Evolutionary conservation across 2,797 vertebrate genomes (phyloP), one percentile per base, ranked within the genome.

Genomic region (Chelon labrosus): DNA sequence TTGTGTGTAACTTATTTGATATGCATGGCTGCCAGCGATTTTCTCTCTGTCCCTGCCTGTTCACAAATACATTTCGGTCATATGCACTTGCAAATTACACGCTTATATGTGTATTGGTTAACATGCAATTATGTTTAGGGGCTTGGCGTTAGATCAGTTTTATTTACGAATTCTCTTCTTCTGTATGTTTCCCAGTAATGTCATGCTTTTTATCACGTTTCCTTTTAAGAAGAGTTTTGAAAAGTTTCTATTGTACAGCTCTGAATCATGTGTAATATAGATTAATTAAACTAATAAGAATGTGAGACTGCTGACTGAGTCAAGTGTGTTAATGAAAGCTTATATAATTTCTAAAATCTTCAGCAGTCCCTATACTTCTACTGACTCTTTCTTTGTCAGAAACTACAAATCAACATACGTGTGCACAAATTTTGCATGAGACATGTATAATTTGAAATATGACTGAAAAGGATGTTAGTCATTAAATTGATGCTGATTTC

Each of bases 281-380:
- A 35, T 57, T 75, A 4, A 88, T 77, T 83, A 88, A 83, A 79
- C n/a, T 61, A 46, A 20, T 46, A 49, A 44, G 55, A 84, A 77
- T 83, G 50, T 75, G 25, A 68, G 27, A 68, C 5, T 64, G 9
- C 56, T 7, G 61, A 10, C 59, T 63, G 17, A 13, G 3, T 62
- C 10, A n/a, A 19, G 1, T 60, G 51, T 61, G 1, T 61, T 47
- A 17, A 44, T 58, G 27, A 20, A 5, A 20, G 16, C 11, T 41
- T 39, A 20, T 56, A 57, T 12, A 1, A 11, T 12, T 25, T 53
- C 9, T 11, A n/a, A 46, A 27, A 49, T n/a, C 16, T 44, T 47
- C 50, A n/a, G 0, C 10, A 1, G 5, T 35, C 35, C 47, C 4
- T 14, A 2, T 35, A 38, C 11, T 14, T 38, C 20, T 20, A 53